Percentiles rank a stretch among this genome's conserved stretches.
phyloP scores from a whole-genome alignment of 2,113 vertebrate species.

The Polypterus senegalus region DNA sequence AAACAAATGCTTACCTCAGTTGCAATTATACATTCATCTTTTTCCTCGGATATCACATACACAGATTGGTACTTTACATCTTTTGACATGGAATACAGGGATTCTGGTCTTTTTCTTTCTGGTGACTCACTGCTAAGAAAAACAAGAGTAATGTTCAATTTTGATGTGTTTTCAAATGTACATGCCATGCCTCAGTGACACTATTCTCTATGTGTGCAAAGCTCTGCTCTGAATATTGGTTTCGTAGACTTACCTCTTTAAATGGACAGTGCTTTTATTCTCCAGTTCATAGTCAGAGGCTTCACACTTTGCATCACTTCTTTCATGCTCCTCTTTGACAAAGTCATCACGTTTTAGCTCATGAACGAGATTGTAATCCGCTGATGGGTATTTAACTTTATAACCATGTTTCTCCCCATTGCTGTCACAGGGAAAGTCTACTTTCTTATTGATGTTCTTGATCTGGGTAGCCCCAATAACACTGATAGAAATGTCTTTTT shows the following conservation, averaged over 20 bases:
- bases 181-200: no score
- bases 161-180: neutral
- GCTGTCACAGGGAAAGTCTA: slow-evolving; percentile 72
- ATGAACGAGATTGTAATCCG: slow-evolving; percentile 92
- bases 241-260: slow-evolving; percentile 57
- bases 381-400: slow-evolving; percentile 70
- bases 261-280: slow-evolving; percentile 59
- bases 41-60: slow-evolving; percentile 90
- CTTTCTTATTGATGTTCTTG: slow-evolving; percentile 97
- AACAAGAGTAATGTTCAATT: slow-evolving; percentile 24
- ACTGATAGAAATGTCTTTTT: slow-evolving; percentile 75
- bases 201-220: no score
- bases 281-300: slow-evolving; percentile 57
- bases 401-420: slow-evolving; percentile 68
- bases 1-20: slow-evolving; percentile 74
- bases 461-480: slow-evolving; percentile 75
- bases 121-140: slow-evolving; percentile 53
- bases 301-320: slow-evolving; percentile 64
- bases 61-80: slow-evolving; percentile 98
- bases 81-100: slow-evolving; percentile 57
- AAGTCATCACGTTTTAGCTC: slow-evolving; percentile 70
- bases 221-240: no score
- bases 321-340: slow-evolving; percentile 57
- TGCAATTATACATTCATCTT: slow-evolving; percentile 94
- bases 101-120: slow-evolving; percentile 66